Conservation (phyloP, 2,113 vertebrate genomes). For the Phylloscopus trochilus region DNA sequence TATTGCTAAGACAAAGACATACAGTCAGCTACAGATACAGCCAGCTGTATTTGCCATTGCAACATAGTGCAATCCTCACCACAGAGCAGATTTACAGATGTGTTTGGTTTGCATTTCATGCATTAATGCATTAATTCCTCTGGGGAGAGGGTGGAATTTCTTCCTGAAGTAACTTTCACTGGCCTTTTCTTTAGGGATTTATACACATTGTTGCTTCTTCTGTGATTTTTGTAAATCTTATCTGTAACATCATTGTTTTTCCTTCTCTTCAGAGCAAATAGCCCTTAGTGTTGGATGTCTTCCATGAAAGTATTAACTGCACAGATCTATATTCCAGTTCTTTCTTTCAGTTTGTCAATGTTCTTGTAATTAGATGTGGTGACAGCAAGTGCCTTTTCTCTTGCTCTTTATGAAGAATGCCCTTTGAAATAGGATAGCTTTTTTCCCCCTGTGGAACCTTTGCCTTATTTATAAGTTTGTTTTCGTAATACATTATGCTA, state of each 20-base stretch:
- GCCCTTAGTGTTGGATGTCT: not conserved
- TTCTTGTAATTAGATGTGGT: not conserved
- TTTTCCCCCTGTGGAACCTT: not conserved
- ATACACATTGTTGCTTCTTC: not conserved
- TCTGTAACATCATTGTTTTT: not conserved
- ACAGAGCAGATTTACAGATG: not conserved
- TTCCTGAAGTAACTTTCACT: not conserved
- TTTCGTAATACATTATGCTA: not conserved
- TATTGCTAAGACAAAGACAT: not conserved
- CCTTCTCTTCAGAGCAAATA: not conserved
- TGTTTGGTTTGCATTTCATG: not conserved
- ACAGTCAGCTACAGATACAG: not conserved
- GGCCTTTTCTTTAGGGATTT: not conserved
- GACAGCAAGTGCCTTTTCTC: not conserved
- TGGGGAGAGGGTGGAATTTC: not conserved
- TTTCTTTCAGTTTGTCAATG: slow-evolving; percentile 3
- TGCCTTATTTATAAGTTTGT: slow-evolving; percentile 8
- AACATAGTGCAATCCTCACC: not conserved
- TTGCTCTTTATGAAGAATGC: not conserved
- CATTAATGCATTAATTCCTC: not conserved
- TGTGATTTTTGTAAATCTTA: not conserved
- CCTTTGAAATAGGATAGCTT: not conserved
- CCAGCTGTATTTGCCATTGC: not conserved
- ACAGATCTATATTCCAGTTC: not conserved
- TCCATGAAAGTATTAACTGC: not conserved